phyloP scores from a whole-genome alignment of 2,888 invertebrate genomes.

The Pristionchus exspectatus region DNA sequence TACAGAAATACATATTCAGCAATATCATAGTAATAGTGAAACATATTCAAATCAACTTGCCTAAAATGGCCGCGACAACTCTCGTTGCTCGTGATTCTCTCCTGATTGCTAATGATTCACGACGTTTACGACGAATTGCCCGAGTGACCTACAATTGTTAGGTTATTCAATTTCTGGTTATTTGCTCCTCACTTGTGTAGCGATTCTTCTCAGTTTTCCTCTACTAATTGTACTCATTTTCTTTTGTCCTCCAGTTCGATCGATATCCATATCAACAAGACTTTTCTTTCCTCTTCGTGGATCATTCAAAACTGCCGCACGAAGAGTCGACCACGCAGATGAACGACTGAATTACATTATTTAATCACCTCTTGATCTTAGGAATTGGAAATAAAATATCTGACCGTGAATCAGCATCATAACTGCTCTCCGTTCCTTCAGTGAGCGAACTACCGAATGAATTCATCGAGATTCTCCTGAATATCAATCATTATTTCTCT shows the following conservation, averaged over 20 bases:
- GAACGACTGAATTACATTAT: conserved; percentile 61
- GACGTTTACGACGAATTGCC: conserved; percentile 70
- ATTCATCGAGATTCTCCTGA: conserved; percentile 68
- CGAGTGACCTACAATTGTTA: conserved; percentile 63
- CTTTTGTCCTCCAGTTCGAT: conserved; percentile 57
- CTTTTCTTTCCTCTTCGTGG: conserved; percentile 52
- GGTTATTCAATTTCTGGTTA: neutral
- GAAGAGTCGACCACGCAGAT: conserved; percentile 70
- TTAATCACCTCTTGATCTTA: neutral
- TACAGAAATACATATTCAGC: neutral
- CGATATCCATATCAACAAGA: conserved; percentile 53
- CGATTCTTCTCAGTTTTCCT: conserved; percentile 69
- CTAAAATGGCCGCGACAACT: conserved; percentile 73
- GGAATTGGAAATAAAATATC: neutral
- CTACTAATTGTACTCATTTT: conserved; percentile 68
- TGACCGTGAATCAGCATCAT: conserved; percentile 68
- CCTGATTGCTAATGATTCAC: conserved; percentile 71
- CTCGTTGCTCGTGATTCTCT: conserved; percentile 70
- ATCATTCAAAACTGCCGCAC: conserved; percentile 67
- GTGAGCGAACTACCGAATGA: conserved; percentile 70
- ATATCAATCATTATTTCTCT: neutral
- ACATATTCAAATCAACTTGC: conserved; percentile 53
- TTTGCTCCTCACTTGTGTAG: conserved; percentile 61
- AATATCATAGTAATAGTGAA: neutral
- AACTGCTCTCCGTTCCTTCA: conserved; percentile 69